These are phyloP conservation scores for Melanotaenia pygmaea DNA, from an alignment of 2,797 vertebrate species.

Conservation along the genomic window DNA sequence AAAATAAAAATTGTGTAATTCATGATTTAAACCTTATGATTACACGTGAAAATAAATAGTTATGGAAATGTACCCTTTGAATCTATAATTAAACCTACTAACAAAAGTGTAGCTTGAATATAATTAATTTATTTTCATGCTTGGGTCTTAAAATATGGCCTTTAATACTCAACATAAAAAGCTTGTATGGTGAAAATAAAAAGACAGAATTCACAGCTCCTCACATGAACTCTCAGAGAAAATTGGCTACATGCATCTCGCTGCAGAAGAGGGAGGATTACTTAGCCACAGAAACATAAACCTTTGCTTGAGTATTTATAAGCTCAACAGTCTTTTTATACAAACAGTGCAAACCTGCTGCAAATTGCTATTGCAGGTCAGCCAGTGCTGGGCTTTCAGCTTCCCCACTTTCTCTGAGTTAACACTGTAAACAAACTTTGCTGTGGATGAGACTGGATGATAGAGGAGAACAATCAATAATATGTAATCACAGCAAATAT, in stretches of 20 bases:
- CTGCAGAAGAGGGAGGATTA: conserved; percentile 41
- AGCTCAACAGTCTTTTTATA: conserved; percentile 40
- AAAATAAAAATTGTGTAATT: no score
- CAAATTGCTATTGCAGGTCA: conserved; percentile 67
- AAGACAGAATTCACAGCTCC: neutral
- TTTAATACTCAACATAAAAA: neutral
- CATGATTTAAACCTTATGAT: neutral
- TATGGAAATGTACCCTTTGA: no score
- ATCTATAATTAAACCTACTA: neutral
- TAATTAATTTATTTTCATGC: neutral
- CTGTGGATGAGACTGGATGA: neutral
- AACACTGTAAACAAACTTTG: conserved; percentile 13
- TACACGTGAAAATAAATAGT: neutral
- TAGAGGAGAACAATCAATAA: conserved; percentile 11
- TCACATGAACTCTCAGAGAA: conserved; percentile 5
- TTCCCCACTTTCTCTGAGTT: conserved; percentile 50
- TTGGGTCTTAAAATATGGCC: neutral
- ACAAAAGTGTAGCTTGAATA: neutral
- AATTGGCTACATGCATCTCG: conserved; percentile 4
- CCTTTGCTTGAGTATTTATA: conserved; percentile 47
- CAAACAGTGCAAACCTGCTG: conserved; percentile 47
- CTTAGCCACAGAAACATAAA: conserved; percentile 51
- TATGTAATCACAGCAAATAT: conserved; percentile 1
- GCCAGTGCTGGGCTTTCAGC: conserved; percentile 31
- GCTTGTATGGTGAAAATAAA: neutral